These are phyloP conservation scores for Hylia prasina DNA, from an alignment of 2,113 vertebrate species.

Conservation along the genomic window DNA sequence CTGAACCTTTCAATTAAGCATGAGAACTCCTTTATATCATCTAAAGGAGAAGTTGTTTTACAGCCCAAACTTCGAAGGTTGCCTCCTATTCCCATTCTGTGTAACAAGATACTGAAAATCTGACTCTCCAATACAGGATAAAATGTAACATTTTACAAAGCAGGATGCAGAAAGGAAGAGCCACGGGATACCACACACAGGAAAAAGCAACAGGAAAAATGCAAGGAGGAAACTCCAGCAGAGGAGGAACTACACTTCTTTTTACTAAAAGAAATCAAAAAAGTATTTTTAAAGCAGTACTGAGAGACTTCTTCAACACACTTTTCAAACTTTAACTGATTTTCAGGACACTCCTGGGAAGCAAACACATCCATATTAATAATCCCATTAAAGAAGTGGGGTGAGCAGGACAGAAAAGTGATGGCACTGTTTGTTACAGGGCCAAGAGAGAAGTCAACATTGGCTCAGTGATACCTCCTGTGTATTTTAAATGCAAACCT, in stretches of 20 bases:
- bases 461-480: neutral
- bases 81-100: neutral
- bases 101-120: neutral
- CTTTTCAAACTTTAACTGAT: neutral
- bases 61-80: neutral
- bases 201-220: neutral
- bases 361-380: neutral
- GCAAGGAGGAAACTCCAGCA: neutral
- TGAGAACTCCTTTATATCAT: neutral
- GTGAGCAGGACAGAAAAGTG: neutral
- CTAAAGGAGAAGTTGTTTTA: neutral
- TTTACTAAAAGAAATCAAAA: neutral
- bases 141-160: neutral
- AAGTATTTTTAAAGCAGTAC: neutral
- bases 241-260: neutral
- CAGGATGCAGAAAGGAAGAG: neutral
- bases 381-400: neutral
- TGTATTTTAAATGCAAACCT: neutral
- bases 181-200: neutral
- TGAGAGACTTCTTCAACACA: neutral
- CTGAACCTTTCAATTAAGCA: neutral
- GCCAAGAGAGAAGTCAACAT: accelerated
- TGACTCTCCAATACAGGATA: neutral
- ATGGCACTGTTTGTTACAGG: accelerated
- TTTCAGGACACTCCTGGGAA: neutral